Percentiles rank a stretch among this genome's conserved stretches.
Evolutionary conservation across 2,888 invertebrate genomes (phyloP).

Genomic region (Scelioninae gen. 2): DNA sequence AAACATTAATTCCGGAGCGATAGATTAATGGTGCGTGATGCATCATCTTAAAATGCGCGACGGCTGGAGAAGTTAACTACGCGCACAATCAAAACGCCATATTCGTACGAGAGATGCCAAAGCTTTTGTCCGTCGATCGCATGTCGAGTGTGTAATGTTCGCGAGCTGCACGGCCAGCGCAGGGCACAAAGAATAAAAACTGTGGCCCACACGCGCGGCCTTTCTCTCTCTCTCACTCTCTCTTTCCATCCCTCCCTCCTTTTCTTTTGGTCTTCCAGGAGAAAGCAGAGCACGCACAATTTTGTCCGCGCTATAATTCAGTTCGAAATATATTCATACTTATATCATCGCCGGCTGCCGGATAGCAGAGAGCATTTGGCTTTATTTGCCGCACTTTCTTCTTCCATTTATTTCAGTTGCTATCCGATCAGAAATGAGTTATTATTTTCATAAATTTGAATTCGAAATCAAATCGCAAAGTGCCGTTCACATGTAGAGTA

Average conservation of each 20-base stretch:
- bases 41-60: conserved; percentile 14
- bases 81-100: conserved; percentile 29
- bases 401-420: not conserved
- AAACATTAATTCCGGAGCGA: too few species aligned
- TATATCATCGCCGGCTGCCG: conserved; percentile 12
- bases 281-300: conserved; percentile 34
- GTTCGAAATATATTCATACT: conserved; percentile 24
- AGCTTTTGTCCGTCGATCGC: conserved; percentile 46
- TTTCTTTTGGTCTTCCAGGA: conserved; percentile 24
- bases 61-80: conserved; percentile 22
- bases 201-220: conserved; percentile 26
- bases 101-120: conserved; percentile 39
- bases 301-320: conserved; percentile 27
- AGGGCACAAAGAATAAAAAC: conserved; percentile 14
- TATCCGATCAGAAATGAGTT: conserved; percentile 3
- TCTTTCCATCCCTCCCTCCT: too few species aligned
- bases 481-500: too few species aligned
- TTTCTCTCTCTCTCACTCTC: conserved; percentile 5
- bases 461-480: not conserved
- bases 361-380: conserved; percentile 1
- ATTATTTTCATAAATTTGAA: conserved; percentile 6
- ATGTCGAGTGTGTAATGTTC: conserved; percentile 33
- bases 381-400: conserved; percentile 12
- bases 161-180: conserved; percentile 21
- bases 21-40: too few species aligned